Conservation (phyloP, 2,888 invertebrate genomes). For the Yponomeuta sedellus region DNA sequence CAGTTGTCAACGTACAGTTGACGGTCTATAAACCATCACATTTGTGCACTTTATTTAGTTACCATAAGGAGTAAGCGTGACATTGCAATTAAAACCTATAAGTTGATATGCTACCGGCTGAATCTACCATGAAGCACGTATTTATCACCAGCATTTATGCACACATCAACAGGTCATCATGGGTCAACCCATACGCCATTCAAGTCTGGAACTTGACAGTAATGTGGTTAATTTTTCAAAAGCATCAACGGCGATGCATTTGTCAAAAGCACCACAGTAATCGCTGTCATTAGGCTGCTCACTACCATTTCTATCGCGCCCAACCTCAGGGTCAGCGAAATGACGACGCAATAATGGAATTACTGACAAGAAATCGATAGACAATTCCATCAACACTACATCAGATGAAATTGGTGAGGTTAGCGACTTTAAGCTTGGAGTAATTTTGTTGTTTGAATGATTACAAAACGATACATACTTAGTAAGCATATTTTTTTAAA, state of each 20-base stretch:
- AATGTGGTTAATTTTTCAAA: background rate
- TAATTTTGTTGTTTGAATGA: background rate
- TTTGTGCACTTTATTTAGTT: too few species aligned
- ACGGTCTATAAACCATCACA: too few species aligned
- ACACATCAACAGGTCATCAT: background rate
- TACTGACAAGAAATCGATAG: background rate
- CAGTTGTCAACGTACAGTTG: too few species aligned
- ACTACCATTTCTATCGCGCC: background rate
- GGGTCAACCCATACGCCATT: background rate
- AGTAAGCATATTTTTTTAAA: too few species aligned
- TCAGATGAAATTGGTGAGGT: background rate
- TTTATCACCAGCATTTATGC: background rate
- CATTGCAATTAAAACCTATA: too few species aligned
- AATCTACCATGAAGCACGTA: background rate
- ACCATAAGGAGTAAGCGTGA: too few species aligned
- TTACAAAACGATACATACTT: too few species aligned
- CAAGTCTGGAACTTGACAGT: background rate
- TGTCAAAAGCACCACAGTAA: background rate
- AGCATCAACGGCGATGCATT: background rate
- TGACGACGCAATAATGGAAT: background rate
- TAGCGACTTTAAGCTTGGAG: background rate
- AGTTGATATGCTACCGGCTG: too few species aligned
- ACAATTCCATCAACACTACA: background rate
- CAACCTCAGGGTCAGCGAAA: background rate
- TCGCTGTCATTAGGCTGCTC: background rate